phyloP scores from a whole-genome alignment of 2,888 invertebrate genomes.

The Tipula unca region DNA sequence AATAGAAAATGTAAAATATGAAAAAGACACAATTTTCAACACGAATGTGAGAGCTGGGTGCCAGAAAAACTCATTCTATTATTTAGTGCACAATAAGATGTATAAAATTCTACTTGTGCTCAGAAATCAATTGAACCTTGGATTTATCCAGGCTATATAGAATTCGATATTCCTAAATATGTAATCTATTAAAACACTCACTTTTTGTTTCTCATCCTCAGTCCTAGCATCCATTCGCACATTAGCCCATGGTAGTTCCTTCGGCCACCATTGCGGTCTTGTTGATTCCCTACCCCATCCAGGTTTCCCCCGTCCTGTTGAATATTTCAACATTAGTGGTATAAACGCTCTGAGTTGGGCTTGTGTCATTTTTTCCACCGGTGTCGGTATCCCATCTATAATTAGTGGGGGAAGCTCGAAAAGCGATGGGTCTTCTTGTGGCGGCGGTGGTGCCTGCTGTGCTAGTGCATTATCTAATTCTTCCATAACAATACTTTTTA shows the following conservation, averaged over 20 bases:
- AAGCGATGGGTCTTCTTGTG: slow-evolving; percentile 76
- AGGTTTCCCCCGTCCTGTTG: slow-evolving; percentile 91
- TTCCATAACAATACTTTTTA: slow-evolving; percentile 87
- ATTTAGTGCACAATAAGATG: too few species aligned
- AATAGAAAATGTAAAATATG: too few species aligned
- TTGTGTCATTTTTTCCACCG: slow-evolving; percentile 98
- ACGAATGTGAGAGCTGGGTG: too few species aligned
- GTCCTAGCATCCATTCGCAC: slow-evolving; percentile 94
- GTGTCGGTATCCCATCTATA: slow-evolving; percentile 95
- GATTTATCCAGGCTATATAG: too few species aligned
- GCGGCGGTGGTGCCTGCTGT: slow-evolving; percentile 80
- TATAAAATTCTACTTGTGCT: too few species aligned
- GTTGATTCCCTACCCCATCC: slow-evolving; percentile 97
- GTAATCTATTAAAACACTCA: slow-evolving; percentile 35
- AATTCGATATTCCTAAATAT: too few species aligned
- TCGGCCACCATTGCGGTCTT: slow-evolving; percentile 96
- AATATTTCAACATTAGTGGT: slow-evolving; percentile 95
- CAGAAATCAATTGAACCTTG: too few species aligned
- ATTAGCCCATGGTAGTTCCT: slow-evolving; percentile 96
- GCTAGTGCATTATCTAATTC: slow-evolving; percentile 88
- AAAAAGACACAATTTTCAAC: too few species aligned
- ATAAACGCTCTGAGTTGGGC: slow-evolving; percentile 94
- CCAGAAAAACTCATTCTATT: too few species aligned
- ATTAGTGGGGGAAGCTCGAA: slow-evolving; percentile 94
- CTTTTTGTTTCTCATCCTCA: slow-evolving; percentile 96